A percentile compares a stretch with the other conserved stretches of the same genome.
phyloP scores from a whole-genome alignment of 2,797 vertebrate species.

The Myotis daubentonii region DNA sequence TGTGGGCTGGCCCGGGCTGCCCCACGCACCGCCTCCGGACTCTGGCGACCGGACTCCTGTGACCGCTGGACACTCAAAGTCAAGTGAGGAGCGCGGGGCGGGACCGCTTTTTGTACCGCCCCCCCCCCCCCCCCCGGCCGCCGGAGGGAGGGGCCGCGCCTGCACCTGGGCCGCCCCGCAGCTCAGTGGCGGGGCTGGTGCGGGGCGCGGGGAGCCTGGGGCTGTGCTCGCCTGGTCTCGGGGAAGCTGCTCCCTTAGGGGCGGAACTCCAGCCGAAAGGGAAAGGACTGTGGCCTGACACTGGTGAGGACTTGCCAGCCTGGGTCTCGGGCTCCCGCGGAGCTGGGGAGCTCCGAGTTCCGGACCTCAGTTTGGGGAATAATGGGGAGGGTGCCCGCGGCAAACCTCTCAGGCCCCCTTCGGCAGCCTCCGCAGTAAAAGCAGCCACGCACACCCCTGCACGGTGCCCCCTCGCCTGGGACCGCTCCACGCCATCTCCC shows the following conservation, averaged over 20 bases:
- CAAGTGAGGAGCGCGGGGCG: slow-evolving; percentile 62
- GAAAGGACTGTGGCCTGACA: background rate
- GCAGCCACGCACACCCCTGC: background rate
- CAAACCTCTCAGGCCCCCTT: background rate
- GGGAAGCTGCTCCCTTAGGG: background rate
- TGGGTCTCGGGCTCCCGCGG: background rate
- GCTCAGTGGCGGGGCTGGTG: rapidly evolving
- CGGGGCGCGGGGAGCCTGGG: background rate
- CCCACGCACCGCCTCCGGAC: slow-evolving; percentile 55
- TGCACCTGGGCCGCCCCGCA: slow-evolving; percentile 10
- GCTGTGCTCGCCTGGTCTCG: background rate
- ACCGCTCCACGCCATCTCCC: background rate
- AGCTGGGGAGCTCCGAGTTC: background rate
- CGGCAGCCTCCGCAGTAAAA: background rate
- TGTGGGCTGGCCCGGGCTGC: slow-evolving; percentile 71
- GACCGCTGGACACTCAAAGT: slow-evolving; percentile 39
- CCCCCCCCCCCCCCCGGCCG: background rate
- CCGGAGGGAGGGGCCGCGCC: background rate
- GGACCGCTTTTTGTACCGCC: slow-evolving; percentile 68
- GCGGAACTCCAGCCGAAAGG: background rate
- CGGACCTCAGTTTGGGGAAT: background rate
- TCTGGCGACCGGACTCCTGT: background rate
- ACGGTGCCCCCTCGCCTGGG: background rate
- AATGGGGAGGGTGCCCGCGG: background rate
- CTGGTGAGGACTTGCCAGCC: background rate